A percentile compares a stretch with the other conserved stretches of the same genome.
Conservation (phyloP, 1,140 invertebrate genomes). For the Trichoplusia ni region DNA sequence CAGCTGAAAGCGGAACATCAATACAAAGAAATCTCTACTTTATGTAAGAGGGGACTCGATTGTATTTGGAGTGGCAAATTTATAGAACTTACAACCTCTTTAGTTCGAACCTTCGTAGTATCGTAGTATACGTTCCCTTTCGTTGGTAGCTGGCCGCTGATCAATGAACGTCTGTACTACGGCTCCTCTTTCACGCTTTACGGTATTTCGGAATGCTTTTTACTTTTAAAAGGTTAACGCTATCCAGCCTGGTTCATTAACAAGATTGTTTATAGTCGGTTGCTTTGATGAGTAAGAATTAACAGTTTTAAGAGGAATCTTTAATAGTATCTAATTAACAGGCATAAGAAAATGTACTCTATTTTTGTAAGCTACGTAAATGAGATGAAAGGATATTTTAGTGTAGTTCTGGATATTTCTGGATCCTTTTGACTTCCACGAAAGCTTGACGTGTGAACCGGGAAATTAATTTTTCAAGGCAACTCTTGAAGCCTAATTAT, state of each 20-base stretch:
- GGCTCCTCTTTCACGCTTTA: conserved; percentile 69
- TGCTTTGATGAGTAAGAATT: conserved; percentile 16
- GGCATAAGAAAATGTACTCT: no score
- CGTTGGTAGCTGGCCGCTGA: conserved; percentile 68
- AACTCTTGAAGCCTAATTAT: no score
- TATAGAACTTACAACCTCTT: conserved; percentile 20
- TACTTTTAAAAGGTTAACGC: conserved; percentile 34
- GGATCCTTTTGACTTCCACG: no score
- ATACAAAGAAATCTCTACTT: conserved; percentile 16
- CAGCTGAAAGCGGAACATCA: no score
- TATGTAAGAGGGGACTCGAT: conserved; percentile 15
- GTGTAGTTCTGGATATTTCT: no score
- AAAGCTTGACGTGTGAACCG: no score
- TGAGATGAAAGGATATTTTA: no score
- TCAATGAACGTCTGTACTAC: conserved; percentile 74
- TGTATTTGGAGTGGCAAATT: conserved; percentile 29
- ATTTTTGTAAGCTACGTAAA: no score
- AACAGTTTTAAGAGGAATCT: not conserved
- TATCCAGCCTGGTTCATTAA: conserved; percentile 20
- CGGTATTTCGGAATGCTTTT: conserved; percentile 61
- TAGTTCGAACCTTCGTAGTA: conserved; percentile 21
- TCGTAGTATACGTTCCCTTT: conserved; percentile 67
- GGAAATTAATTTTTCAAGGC: no score
- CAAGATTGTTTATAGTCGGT: conserved; percentile 7
- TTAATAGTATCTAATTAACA: conserved; percentile 16